phyloP scores from a whole-genome alignment of 1,140 invertebrate genomes.

The Bombyx mandarina region DNA sequence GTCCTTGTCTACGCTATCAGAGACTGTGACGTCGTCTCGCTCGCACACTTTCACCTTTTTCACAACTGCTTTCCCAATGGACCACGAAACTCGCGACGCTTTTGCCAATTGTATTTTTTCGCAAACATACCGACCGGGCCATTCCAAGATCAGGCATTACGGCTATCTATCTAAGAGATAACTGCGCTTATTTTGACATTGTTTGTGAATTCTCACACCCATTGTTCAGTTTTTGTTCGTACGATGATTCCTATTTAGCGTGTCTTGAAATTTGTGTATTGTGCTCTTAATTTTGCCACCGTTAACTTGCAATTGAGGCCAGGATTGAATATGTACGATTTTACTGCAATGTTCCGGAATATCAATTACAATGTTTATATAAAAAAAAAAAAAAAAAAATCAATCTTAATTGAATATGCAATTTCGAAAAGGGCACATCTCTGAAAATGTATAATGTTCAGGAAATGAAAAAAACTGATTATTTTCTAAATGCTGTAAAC shows the following conservation, averaged over 20 bases:
- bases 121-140: conserved; percentile 25
- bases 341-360: too few relatives aligned
- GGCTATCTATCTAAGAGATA: conserved; percentile 5
- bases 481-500: too few relatives aligned
- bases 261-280: background rate
- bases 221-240: conserved; percentile 7
- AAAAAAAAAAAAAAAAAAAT: too few relatives aligned
- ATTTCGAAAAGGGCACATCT: too few relatives aligned
- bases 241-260: too few relatives aligned
- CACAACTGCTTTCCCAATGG: conserved; percentile 48
- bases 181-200: conserved; percentile 9
- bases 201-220: conserved; percentile 11
- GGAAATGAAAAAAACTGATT: too few relatives aligned
- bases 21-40: conserved; percentile 24
- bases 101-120: conserved; percentile 45
- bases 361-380: too few relatives aligned
- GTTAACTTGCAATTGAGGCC: conserved; percentile 3
- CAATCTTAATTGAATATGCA: too few relatives aligned
- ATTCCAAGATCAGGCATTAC: conserved; percentile 14
- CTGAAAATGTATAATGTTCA: too few relatives aligned
- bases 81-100: conserved; percentile 38
- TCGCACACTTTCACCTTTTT: conserved; percentile 56
- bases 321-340: too few relatives aligned
- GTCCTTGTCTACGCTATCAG: conserved; percentile 23
- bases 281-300: conserved; percentile 1